Evolutionary conservation across 2,797 vertebrate species (phyloP), one percentile per base, ranked within the genome.

Genomic region (Coregonus suidteri): DNA sequence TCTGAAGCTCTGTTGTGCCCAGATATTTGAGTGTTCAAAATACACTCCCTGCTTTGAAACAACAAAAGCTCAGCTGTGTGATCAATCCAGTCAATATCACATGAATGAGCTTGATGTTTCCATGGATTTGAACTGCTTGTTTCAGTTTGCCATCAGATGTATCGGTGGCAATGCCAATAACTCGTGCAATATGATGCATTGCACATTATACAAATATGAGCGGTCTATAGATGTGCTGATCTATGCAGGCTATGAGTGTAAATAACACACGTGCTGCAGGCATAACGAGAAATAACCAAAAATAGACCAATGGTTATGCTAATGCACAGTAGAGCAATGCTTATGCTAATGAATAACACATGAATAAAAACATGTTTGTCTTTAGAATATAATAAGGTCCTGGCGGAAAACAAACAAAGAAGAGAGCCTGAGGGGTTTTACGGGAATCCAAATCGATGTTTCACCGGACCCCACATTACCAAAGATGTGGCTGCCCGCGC

Each of bases 331-430:
- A 68, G 5, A 68, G 66, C 31, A 16, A 37, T 34, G 31, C 34
- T 35, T 7, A 30, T 35, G 66, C 11, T 18, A 35, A 16, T 18
- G 15, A 6, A 16, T 34, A 47, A 47, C 15, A 18, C 34, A 35
- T 68, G 31, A 68, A 35, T 35, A 68, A 68, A 65, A 35, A 35
- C 31, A 37, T 18, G 66, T 34, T 68, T 35, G 66, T 68, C 66
- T 68, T 65, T 18, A 6, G 30, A 67, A 68, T 30, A 68, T 35
- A 68, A 37, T 35, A 68, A 35, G 66, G 15, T 35, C 66, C 16
- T 6, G 31, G 15, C 31, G 6, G 34, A 34, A 35, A 68, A 68
- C 66, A 68, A 68, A 68, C 66, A 6, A 68, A 68, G 14, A 18
- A 13, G 34, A 68, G 30, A 68, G 31, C 66, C 16, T 6, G 4